Evolutionary conservation across 64 coral and sea anemone genomes (phyloP).

Genomic region (Stichodactyla mertensii): DNA sequence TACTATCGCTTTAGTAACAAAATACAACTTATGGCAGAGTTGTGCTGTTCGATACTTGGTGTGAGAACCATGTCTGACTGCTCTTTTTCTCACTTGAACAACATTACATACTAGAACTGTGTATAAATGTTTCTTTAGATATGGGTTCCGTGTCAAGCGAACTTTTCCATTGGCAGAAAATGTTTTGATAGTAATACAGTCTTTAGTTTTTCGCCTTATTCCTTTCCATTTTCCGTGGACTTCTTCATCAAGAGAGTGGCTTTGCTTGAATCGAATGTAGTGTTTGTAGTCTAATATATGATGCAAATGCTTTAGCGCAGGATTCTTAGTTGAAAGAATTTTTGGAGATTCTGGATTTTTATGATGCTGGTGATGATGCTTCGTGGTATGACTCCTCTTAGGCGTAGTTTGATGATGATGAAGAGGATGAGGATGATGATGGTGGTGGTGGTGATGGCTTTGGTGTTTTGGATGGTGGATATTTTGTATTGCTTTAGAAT

Average conservation of each 20-base stretch:
- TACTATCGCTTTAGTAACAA: constrained; percentile 44
- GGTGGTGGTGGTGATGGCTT: background rate
- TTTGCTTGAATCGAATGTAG: constrained; percentile 55
- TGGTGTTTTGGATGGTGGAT: background rate
- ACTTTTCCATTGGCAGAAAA: constrained; percentile 72
- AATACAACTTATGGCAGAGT: constrained; percentile 67
- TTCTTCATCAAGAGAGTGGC: constrained; percentile 78
- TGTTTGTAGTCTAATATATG: constrained; percentile 55
- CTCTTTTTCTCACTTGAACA: constrained; percentile 49
- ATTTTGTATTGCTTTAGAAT: too few relatives aligned
- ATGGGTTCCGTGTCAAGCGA: constrained; percentile 23
- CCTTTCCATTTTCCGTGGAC: constrained; percentile 64
- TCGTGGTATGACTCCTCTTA: background rate
- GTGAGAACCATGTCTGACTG: constrained; percentile 1
- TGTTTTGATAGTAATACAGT: constrained; percentile 47
- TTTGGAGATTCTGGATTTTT: background rate
- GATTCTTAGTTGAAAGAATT: background rate
- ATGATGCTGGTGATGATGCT: background rate
- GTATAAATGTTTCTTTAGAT: constrained; percentile 43
- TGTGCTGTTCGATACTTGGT: constrained; percentile 34
- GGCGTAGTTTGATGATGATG: background rate
- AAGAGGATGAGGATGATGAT: background rate
- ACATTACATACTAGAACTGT: constrained; percentile 55
- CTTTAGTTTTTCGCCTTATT: constrained; percentile 43
- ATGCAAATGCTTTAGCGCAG: background rate